phyloP scores from a whole-genome alignment of 2,888 invertebrate species.

The Griposia aprilina region DNA sequence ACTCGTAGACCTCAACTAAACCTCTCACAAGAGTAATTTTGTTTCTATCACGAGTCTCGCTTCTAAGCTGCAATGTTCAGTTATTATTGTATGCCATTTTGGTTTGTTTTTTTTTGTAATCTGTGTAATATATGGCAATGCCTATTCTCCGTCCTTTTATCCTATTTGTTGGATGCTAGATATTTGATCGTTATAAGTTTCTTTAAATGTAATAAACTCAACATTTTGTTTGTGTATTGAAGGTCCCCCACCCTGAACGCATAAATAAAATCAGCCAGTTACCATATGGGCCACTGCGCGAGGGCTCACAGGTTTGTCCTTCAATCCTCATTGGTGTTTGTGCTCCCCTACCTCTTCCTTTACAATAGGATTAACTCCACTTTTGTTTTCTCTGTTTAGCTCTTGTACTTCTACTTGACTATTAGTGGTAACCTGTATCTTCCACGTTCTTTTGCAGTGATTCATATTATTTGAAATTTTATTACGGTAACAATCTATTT shows the following conservation, averaged over 20 bases:
- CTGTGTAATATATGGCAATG: slow-evolving; percentile 74
- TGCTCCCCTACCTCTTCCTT: slow-evolving; percentile 86
- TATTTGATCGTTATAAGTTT: slow-evolving; percentile 75
- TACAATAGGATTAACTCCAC: slow-evolving; percentile 75
- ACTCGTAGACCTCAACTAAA: slow-evolving; percentile 69
- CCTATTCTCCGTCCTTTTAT: slow-evolving; percentile 79
- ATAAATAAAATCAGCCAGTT: slow-evolving; percentile 92
- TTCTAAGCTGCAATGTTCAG: slow-evolving; percentile 75
- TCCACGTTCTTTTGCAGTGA: slow-evolving; percentile 79
- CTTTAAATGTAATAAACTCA: slow-evolving; percentile 82
- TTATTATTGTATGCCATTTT: slow-evolving; percentile 73
- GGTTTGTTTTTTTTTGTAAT: slow-evolving; percentile 70
- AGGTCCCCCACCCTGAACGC: slow-evolving; percentile 92
- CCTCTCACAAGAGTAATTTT: slow-evolving; percentile 72
- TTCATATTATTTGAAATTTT: slow-evolving; percentile 66
- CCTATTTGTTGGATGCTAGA: slow-evolving; percentile 83
- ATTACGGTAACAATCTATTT: slow-evolving; percentile 44
- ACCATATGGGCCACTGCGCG: slow-evolving; percentile 92
- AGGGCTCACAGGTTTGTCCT: slow-evolving; percentile 92
- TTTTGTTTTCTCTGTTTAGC: slow-evolving; percentile 75
- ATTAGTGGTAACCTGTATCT: slow-evolving; percentile 68
- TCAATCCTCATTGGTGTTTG: slow-evolving; percentile 89
- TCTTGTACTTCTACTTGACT: slow-evolving; percentile 75
- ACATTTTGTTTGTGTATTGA: slow-evolving; percentile 91
- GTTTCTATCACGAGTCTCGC: slow-evolving; percentile 75